A percentile compares a stretch with the other conserved stretches of the same genome.
Conservation (phyloP, 2,888 invertebrate species). For the Keiferia lycopersicella region DNA sequence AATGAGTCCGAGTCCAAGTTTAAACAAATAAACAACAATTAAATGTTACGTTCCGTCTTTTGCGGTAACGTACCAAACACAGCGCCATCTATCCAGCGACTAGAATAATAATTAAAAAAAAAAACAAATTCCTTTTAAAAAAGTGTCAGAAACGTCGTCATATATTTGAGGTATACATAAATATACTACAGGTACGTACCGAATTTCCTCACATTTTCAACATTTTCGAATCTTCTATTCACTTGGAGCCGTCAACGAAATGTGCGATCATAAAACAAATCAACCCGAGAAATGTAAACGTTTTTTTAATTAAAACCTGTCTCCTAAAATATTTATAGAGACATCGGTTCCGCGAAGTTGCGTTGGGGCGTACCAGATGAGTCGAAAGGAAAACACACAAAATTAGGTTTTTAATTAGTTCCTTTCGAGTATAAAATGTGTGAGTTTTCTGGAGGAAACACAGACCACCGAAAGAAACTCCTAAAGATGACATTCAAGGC, state of each 20-base stretch:
- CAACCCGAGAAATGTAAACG: background rate
- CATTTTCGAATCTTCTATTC: background rate
- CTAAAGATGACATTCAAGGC: conserved; percentile 26
- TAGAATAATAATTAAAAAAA: too few species aligned
- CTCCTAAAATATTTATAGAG: conserved; percentile 2
- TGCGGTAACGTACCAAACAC: too few species aligned
- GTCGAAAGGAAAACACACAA: conserved; percentile 4
- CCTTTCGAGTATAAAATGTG: conserved; percentile 23
- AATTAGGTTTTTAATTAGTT: conserved; percentile 20
- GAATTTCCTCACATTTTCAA: background rate
- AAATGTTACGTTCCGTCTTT: too few species aligned
- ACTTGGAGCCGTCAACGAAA: background rate
- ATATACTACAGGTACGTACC: too few species aligned
- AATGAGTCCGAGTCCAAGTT: too few species aligned
- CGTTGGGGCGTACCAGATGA: conserved; percentile 13
- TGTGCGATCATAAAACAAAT: background rate
- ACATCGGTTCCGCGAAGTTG: background rate
- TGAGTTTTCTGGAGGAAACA: background rate
- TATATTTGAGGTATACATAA: too few species aligned
- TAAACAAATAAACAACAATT: too few species aligned
- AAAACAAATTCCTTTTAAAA: too few species aligned
- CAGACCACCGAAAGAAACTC: conserved; percentile 14
- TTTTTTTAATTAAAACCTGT: background rate
- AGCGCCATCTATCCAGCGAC: too few species aligned
- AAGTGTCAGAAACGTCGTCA: too few species aligned